phyloP scores from a whole-genome alignment of 1,140 invertebrate species.

The Acromyrmex charruanus region DNA sequence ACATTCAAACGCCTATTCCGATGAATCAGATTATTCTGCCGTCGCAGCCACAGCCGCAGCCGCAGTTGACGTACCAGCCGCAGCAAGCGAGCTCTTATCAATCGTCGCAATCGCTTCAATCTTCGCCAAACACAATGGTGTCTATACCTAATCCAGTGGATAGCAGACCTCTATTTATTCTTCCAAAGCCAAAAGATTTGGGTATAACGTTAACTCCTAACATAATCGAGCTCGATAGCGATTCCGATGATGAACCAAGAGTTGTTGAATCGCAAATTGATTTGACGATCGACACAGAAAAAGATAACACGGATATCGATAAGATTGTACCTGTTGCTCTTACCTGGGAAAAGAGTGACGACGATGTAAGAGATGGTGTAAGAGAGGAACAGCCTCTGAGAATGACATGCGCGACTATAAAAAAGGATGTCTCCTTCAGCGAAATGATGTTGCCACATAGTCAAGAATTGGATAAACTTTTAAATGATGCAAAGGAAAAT shows the following conservation, averaged over 20 bases:
- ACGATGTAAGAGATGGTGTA: background rate
- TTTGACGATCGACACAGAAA: background rate
- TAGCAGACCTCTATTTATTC: slow-evolving; percentile 62
- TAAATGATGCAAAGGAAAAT: slow-evolving; percentile 17
- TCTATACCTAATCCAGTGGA: slow-evolving; percentile 74
- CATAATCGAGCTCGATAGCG: slow-evolving; percentile 84
- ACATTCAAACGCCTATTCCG: background rate
- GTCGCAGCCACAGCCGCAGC: background rate
- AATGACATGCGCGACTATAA: background rate
- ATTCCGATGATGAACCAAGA: slow-evolving; percentile 76
- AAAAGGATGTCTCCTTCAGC: background rate
- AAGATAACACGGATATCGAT: background rate
- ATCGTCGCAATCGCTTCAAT: slow-evolving; percentile 7
- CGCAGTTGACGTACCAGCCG: background rate
- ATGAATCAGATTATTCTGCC: background rate
- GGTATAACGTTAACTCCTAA: slow-evolving; percentile 63
- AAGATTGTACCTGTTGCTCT: slow-evolving; percentile 69
- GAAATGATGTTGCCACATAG: slow-evolving; percentile 52
- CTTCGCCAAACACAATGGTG: slow-evolving; percentile 77
- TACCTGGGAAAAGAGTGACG: slow-evolving; percentile 49
- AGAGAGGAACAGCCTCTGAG: slow-evolving; percentile 32
- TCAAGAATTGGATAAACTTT: slow-evolving; percentile 51
- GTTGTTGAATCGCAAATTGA: slow-evolving; percentile 43
- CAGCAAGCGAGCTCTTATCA: background rate
- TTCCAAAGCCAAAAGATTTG: slow-evolving; percentile 54